Evolutionary conservation across 2,888 invertebrate genomes (phyloP), one percentile per base, ranked within the genome.

Genomic region (Conus canariensis): DNA sequence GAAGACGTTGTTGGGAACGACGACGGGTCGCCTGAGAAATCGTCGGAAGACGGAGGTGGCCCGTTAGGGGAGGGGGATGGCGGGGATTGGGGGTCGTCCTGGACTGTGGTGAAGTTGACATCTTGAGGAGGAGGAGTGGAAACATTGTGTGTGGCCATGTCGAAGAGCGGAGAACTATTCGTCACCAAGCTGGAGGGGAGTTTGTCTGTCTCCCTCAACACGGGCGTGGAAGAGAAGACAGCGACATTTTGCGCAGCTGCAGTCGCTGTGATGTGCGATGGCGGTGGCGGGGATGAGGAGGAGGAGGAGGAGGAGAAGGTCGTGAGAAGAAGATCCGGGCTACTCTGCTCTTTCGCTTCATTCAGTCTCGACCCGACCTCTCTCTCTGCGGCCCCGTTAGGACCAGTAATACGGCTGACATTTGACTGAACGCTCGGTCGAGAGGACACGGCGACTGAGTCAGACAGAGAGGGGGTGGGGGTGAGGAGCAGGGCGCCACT

Each of bases 281-380:
- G 16, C 8, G 64, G 16, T 64, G 12, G 16, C 64, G 10, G 64
- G 64, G 16, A 2, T 0, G 45, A 64, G 64, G 64, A 64, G 64
- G 10, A 64, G 64, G 10, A 64, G 64, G 10, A 64, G 64, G 16
- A 64, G 64, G 16, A 64, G 64, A 14, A 64, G 74, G 74, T 74
- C 74, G 74, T 74, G 74, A 74, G 74, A 74, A 74, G n/a, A 16
- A 64, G 64, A 74, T 74, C 74, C 74, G 74, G n/a, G n/a, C 64
- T 16, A 1, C 14, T 74, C 74, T 22, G 25, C 22, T 10, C 64
- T 16, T n/a, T 74, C 74, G 74, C 74, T 74, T n/a, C 74, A 74
- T 74, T 74, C 74, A 74, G 6, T 64, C 12, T 64, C 10, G 64
- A 64, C 64, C 64, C 64, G 64, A 16, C 16, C 12, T 14, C 64